A percentile compares a stretch with the other conserved stretches of the same genome.
These are phyloP conservation scores for Copidosoma floridanum DNA, from an alignment of 1,140 invertebrate species.

Conservation along the genomic window DNA sequence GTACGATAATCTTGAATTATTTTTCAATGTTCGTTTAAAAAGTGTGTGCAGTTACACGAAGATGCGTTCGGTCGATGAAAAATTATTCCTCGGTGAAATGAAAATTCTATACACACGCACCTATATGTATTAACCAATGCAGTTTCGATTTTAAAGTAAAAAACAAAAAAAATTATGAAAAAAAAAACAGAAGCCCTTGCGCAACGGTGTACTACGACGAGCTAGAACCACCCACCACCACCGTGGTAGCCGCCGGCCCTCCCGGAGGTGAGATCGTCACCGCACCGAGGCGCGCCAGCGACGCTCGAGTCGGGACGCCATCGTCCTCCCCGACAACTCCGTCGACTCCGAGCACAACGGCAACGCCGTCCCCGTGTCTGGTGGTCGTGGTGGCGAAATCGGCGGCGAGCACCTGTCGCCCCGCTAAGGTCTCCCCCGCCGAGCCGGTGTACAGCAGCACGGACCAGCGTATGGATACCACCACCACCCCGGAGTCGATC, in stretches of 20 bases:
- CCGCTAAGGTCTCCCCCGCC: conserved; percentile 24
- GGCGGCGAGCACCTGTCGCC: conserved; percentile 36
- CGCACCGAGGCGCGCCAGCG: not conserved
- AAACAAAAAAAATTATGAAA: too few relatives aligned
- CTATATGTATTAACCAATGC: too few relatives aligned
- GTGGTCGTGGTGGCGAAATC: conserved; percentile 36
- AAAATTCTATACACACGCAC: not conserved
- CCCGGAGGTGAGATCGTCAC: not conserved
- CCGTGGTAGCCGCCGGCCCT: not conserved
- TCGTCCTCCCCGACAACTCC: too few relatives aligned
- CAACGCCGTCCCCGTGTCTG: not conserved
- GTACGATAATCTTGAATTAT: too few relatives aligned
- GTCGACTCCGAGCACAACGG: too few relatives aligned
- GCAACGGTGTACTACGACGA: conserved; percentile 49
- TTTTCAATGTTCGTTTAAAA: too few relatives aligned
- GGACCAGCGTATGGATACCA: conserved; percentile 28
- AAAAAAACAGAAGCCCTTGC: conserved; percentile 41
- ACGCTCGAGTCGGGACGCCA: not conserved
- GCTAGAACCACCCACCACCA: not conserved
- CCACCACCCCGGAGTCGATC: conserved; percentile 15
- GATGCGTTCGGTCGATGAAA: not conserved
- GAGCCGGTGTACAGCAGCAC: conserved; percentile 21
- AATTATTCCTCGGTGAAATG: too few relatives aligned
- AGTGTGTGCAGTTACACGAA: not conserved
- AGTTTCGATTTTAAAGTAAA: too few relatives aligned